Evolutionary conservation across 2,113 vertebrate species (phyloP), one percentile per base, ranked within the genome.

Genomic region (Hyperoodon ampullatus): DNA sequence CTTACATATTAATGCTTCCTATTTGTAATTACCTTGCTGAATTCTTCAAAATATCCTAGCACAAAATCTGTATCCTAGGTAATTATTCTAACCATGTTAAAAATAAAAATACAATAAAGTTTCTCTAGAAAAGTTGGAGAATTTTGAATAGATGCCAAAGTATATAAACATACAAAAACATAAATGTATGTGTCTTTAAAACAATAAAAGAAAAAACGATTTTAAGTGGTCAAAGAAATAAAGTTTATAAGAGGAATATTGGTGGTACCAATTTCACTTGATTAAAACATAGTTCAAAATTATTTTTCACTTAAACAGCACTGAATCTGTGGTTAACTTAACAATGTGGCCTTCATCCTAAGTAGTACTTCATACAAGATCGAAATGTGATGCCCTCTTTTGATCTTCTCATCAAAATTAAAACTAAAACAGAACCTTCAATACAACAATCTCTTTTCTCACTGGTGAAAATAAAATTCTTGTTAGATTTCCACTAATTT

Each of bases 31-130:
- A 15, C 21, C 26, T 96, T 94, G 5, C 18, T 87, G 30, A 68
- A 44, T 77, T 94, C 13, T 89, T 95, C 50, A 93, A 93, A 88
- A 53, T 71, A 90, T 55, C 15, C 16, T 75, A 89, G 60, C 5
- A 70, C 33, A 93, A 91, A 80, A 78, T 84, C 14, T 83, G 8
- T 94, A 65, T 21, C 33, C 83, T 4, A 78, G 11, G 18, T 65
- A 83, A 24, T 71, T 68, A 94, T 70, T 88, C 28, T 89, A 86
- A 65, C 15, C 6, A 90, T 21, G 65, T 30, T 84, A 68, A 81
- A 95, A 80, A 80, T 33, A 42, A 94, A 97, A 78, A 55, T 28
- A 93, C 16, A 68, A 81, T 95, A 70, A 72, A 21, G 2, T 58
- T 82, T 88, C 47, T 77, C 86, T 74, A 83, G 0, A 94, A 89